Conservation (phyloP, 2,888 invertebrate genomes). For the Periphyllus acericola region DNA sequence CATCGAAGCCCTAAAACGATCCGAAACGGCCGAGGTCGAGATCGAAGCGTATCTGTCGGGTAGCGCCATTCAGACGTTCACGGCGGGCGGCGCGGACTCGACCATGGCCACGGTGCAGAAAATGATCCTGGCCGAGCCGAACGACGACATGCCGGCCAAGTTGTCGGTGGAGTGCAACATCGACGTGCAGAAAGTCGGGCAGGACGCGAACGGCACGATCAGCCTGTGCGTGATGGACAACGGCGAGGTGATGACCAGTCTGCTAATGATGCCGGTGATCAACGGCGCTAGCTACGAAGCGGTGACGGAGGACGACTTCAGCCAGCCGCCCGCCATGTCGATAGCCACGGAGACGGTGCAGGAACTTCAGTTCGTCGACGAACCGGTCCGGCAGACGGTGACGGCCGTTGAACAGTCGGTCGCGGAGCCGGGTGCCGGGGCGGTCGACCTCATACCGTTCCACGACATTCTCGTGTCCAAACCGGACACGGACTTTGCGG, state of each 20-base stretch:
- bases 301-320: conserved; percentile 62
- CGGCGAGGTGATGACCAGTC: conserved; percentile 62
- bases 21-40: conserved; percentile 61
- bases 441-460: conserved; percentile 45
- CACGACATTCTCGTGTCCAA: conserved; percentile 51
- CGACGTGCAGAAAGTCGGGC: conserved; percentile 62
- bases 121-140: conserved; percentile 60
- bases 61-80: conserved; percentile 62
- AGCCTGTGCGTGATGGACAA: conserved; percentile 63
- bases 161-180: conserved; percentile 62
- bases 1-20: conserved; percentile 60
- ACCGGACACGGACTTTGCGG: conserved; percentile 52
- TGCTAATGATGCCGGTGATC: conserved; percentile 62
- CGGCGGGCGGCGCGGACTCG: conserved; percentile 40
- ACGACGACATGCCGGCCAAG: conserved; percentile 62
- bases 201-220: conserved; percentile 63
- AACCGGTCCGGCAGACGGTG: conserved; percentile 59
- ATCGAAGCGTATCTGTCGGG: conserved; percentile 63
- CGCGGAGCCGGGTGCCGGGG: background rate
- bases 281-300: conserved; percentile 62
- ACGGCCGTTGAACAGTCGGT: conserved; percentile 43
- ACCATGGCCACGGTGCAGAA: conserved; percentile 55
- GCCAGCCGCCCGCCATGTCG: conserved; percentile 61
- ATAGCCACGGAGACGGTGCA: conserved; percentile 63
- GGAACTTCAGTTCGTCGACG: conserved; percentile 61